phyloP scores from a whole-genome alignment of 2,113 vertebrate species.

The Oceanites oceanicus region DNA sequence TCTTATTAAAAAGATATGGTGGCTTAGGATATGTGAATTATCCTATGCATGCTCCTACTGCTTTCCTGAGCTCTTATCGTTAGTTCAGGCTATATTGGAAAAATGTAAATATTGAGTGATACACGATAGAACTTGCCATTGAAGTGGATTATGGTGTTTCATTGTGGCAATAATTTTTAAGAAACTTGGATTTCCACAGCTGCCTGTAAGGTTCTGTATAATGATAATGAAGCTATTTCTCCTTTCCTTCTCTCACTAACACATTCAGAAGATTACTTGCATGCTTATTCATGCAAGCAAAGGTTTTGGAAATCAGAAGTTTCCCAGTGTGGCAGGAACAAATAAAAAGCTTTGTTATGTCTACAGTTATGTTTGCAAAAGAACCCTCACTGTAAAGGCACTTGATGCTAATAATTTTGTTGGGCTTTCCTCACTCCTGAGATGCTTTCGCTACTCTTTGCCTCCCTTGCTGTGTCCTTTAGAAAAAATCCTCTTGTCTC shows the following conservation, averaged over 20 bases:
- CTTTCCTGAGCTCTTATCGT: not conserved
- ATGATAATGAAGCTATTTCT: not conserved
- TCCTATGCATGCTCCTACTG: not conserved
- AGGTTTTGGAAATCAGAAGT: not conserved
- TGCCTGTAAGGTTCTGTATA: not conserved
- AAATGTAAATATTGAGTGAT: not conserved
- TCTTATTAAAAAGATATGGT: not conserved
- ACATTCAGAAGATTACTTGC: not conserved
- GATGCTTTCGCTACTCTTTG: not conserved
- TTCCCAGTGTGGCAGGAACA: not conserved
- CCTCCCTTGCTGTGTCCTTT: not conserved
- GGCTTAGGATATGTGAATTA: not conserved
- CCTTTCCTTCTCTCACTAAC: not conserved
- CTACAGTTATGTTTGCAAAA: not conserved
- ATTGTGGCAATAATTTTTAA: not conserved
- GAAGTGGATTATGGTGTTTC: not conserved
- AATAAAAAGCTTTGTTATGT: not conserved
- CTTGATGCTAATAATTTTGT: not conserved
- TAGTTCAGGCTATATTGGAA: not conserved
- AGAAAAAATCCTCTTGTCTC: not conserved
- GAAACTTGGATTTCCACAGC: not conserved
- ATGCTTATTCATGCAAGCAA: not conserved
- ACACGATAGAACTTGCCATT: not conserved
- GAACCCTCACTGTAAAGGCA: not conserved
- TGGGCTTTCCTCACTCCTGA: not conserved